Evolutionary conservation across 1,140 invertebrate species (phyloP), one percentile per base, ranked within the genome.

Genomic region (Ceratina calcarata): DNA sequence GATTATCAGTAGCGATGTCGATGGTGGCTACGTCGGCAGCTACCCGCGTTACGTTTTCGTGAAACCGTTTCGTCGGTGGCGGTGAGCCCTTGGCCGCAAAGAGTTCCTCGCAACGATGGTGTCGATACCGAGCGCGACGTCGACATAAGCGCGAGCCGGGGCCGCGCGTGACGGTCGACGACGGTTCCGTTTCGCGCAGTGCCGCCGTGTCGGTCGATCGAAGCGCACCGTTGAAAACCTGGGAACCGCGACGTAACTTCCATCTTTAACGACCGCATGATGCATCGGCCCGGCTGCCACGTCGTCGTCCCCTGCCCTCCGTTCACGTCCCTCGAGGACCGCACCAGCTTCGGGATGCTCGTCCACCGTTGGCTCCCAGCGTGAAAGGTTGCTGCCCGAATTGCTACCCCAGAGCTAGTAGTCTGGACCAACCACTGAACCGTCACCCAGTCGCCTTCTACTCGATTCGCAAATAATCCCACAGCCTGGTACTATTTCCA

Each of bases 171-270:
- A 32, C 27, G 27, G 74, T 78, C 69, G 60, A 45, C 69, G 60
- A 45, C 69, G 60, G 18, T 55, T 69, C 58, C 68, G 57, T 51
- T 45, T 72, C 73, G 84, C 84, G 72, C 84, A 78, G 85, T 86
- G 85, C 79, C 70, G 85, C 78, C 74, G 81, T 79, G 80, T 80
- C 82, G 81, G 84, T 83, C 88, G 87, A 87, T 87, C 86, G 88
- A 87, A 81, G 71, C 76, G 75, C 66, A 74, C 68, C 78, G 81
- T 10, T 66, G 70, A 51, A 80, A 78, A 75, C 68, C 84, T 78
- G 73, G 72, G 61, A 51, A 81, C 57, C 27, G 18, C 12, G 53
- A 13, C 65, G 53, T 37, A 58, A 53, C 62, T 32, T 64, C 68
- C 55, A 45, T 70, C 37, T 69, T 69, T 70, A 55, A 79, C 64